Conservation (phyloP, 2,888 invertebrate genomes). For the Biston stratarius region DNA sequence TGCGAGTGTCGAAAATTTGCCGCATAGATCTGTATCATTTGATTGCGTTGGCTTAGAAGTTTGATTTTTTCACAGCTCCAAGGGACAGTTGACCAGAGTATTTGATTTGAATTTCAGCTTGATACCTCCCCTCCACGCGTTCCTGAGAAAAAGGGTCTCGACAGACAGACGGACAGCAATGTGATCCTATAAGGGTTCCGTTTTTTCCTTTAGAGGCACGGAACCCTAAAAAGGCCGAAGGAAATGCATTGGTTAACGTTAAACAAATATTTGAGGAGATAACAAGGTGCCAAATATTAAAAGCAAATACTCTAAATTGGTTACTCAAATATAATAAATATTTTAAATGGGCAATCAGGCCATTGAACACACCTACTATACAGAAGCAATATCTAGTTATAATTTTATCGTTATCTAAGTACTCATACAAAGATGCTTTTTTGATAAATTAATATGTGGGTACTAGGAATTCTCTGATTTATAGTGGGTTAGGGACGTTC, state of each 20-base stretch:
- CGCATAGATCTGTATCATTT: too few relatives aligned
- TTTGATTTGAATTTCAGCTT: too few relatives aligned
- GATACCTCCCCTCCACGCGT: too few relatives aligned
- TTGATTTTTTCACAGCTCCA: too few relatives aligned
- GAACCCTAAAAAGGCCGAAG: neutral
- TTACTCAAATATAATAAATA: neutral
- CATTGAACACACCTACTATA: slow-evolving; percentile 4
- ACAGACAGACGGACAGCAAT: too few relatives aligned
- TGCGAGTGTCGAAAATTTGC: too few relatives aligned
- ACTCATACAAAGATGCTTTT: slow-evolving; percentile 12
- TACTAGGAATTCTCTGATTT: slow-evolving; percentile 14
- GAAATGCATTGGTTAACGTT: neutral
- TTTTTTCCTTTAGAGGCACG: too few relatives aligned
- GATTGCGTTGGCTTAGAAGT: too few relatives aligned
- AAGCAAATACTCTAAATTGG: slow-evolving; percentile 6
- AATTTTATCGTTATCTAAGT: slow-evolving; percentile 10
- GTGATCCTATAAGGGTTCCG: too few relatives aligned
- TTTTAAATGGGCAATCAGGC: slow-evolving; percentile 5
- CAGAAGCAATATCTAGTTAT: slow-evolving; percentile 12
- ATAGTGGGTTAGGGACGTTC: neutral
- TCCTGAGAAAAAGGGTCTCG: too few relatives aligned
- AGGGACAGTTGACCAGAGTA: too few relatives aligned
- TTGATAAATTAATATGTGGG: slow-evolving; percentile 25
- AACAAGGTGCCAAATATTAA: neutral
- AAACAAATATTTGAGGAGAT: neutral